Base-by-base conservation (phyloP, 2,888 invertebrate genomes). In the Ischnus inquisitorius region DNA sequence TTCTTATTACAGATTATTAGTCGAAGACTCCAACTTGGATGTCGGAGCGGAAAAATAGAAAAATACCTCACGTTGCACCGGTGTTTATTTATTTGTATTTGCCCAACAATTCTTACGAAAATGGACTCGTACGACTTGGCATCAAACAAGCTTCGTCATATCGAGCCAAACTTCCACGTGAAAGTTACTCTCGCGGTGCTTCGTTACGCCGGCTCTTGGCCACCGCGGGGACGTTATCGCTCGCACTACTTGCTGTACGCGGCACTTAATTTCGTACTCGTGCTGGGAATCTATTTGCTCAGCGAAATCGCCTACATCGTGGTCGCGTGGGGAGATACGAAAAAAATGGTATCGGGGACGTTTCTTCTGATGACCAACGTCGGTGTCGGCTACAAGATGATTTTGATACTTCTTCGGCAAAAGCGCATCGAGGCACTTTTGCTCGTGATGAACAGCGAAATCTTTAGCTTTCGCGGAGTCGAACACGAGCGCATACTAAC, bases 311-410 rank as follows among this genome's bases (percentile, higher is more conserved):
- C 88, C 0, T 88, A 89, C 68, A 14, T 91, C 8, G 39, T 89
- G 2, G 34, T 83, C 1, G 76, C 85, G 41, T 89, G 88, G 88
- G 88, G 87, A 0, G 84, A 90, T 34, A 3, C 88, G 8, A 85
- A 79, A 0, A 81, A 81, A 71, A 87, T 91, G 83, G 71, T 88
- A 4, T 87, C 88, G 0, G 88, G 87, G 19, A 82, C 86, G 8
- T 89, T 88, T 51, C 34, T 91, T 1, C 75, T 91, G 0, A 90
- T 91, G 89, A 89, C 91, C 0, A 91, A 91, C 68, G 77, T 39
- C 19, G 87, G 86, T 1, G 89, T 89, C 39, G 85, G 87, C 39
- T 89, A 79, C 22, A 91, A 91, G 88, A 91, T 91, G 71, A 34
- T 79, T 1, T 16, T 64, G 10, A 57, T 84, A 1, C 48, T 83